Percentiles rank a stretch among this genome's conserved stretches.
Evolutionary conservation across 2,113 vertebrate species (phyloP).

Genomic region (Silurus meridionalis): DNA sequence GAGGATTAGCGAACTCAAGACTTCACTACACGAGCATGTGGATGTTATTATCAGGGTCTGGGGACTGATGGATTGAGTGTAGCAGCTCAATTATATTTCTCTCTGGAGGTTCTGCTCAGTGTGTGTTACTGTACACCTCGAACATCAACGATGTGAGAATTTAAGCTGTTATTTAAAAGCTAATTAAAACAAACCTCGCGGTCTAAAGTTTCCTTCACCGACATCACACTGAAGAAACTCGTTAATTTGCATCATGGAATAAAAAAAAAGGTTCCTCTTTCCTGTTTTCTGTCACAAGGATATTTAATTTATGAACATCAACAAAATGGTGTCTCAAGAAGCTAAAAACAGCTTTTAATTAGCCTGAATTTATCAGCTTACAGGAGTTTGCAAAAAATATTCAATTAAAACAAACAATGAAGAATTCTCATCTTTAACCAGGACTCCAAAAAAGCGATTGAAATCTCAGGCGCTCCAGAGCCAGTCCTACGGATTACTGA

Average conservation of each 20-base stretch:
- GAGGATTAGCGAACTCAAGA: constrained; percentile 18
- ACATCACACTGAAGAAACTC: not conserved
- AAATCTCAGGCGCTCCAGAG: not conserved
- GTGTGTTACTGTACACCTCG: constrained; percentile 62
- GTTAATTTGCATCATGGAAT: not conserved
- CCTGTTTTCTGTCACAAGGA: not conserved
- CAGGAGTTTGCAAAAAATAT: not conserved
- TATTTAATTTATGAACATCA: not conserved
- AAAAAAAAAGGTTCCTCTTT: not conserved
- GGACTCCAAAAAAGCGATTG: not conserved
- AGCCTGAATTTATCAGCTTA: not conserved
- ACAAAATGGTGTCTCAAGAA: not conserved
- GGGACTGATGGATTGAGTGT: constrained; percentile 67
- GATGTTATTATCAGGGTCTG: constrained; percentile 64
- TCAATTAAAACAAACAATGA: not conserved
- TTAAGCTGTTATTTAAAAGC: constrained; percentile 59
- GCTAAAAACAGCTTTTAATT: not conserved
- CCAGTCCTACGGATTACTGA: not conserved
- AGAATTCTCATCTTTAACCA: not conserved
- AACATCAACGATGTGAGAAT: constrained; percentile 53
- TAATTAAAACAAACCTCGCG: not conserved
- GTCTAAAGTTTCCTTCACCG: not conserved
- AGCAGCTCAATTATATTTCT: constrained; percentile 57
- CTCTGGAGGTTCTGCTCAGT: constrained; percentile 64
- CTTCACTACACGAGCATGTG: constrained; percentile 56